These are phyloP conservation scores for Prunella fulvescens DNA, from an alignment of 2,113 vertebrate genomes.

Conservation along the genomic window DNA sequence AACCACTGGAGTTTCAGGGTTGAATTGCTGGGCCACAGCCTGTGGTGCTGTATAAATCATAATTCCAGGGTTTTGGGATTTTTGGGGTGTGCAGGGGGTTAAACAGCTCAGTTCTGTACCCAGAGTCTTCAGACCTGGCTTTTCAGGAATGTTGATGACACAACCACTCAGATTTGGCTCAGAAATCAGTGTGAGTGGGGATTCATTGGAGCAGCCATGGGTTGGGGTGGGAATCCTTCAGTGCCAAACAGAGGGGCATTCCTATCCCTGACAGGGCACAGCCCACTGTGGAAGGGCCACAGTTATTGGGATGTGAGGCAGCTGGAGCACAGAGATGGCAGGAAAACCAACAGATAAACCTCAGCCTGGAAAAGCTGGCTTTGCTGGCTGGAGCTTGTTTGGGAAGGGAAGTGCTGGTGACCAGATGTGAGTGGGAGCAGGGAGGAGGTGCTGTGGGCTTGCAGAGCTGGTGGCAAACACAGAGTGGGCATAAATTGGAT, in stretches of 20 bases:
- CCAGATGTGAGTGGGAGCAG: constrained; percentile 58
- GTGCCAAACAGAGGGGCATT: not conserved
- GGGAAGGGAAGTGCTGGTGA: not conserved
- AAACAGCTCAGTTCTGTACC: not conserved
- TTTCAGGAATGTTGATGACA: no score
- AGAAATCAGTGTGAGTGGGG: not conserved
- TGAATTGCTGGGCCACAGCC: fast-evolving
- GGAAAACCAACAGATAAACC: not conserved
- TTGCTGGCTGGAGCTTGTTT: not conserved
- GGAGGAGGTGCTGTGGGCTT: constrained; percentile 13
- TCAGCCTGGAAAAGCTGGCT: not conserved
- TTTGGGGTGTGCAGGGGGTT: no score
- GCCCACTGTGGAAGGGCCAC: not conserved
- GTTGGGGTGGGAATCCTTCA: no score
- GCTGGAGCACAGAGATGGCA: not conserved
- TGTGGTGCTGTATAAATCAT: fast-evolving
- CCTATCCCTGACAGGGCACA: not conserved
- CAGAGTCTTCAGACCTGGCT: not conserved
- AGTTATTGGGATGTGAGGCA: not conserved
- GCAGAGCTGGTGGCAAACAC: constrained; percentile 10
- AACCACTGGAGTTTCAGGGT: fast-evolving
- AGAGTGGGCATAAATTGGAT: not conserved
- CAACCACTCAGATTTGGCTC: not conserved
- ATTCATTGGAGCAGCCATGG: no score
- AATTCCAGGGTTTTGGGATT: not conserved